These are phyloP conservation scores for Rhagoletis pomonella DNA, from an alignment of 1,140 invertebrate genomes.

Conservation along the genomic window DNA sequence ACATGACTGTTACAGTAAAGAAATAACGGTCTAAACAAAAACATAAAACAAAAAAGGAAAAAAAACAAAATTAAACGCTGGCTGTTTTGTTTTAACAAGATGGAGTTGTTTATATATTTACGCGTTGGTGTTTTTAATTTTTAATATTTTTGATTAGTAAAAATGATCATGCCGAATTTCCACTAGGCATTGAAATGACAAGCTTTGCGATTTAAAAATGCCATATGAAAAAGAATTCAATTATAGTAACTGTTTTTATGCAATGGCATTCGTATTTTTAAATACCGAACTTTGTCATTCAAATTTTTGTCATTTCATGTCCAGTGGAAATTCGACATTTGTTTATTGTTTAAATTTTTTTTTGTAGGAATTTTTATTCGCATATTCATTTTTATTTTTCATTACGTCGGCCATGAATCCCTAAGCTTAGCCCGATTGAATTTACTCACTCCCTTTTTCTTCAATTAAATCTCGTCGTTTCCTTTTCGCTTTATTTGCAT, in stretches of 20 bases:
- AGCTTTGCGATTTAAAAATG: no score
- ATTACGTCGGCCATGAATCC: slow-evolving; percentile 75
- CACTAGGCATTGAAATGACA: no score
- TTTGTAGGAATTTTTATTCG: slow-evolving; percentile 10
- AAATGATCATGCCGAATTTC: no score
- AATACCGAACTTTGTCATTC: not conserved
- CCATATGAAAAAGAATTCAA: no score
- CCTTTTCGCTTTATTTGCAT: slow-evolving; percentile 62
- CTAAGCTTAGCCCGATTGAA: slow-evolving; percentile 74
- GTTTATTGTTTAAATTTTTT: no score
- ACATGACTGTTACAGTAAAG: not conserved
- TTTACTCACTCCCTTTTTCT: slow-evolving; percentile 56
- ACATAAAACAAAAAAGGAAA: not conserved
- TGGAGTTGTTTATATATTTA: not conserved
- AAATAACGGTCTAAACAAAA: not conserved
- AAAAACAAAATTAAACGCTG: slow-evolving; percentile 21
- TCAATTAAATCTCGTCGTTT: slow-evolving; percentile 58
- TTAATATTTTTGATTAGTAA: not conserved
- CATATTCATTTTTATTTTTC: slow-evolving; percentile 55
- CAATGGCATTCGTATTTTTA: no score
- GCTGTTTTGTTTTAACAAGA: not conserved
- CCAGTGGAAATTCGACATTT: no score
- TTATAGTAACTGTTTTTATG: not conserved
- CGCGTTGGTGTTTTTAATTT: not conserved
- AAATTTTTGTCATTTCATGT: no score